phyloP scores from a whole-genome alignment of 2,888 invertebrate genomes.

The Ptychoptera albimana region DNA sequence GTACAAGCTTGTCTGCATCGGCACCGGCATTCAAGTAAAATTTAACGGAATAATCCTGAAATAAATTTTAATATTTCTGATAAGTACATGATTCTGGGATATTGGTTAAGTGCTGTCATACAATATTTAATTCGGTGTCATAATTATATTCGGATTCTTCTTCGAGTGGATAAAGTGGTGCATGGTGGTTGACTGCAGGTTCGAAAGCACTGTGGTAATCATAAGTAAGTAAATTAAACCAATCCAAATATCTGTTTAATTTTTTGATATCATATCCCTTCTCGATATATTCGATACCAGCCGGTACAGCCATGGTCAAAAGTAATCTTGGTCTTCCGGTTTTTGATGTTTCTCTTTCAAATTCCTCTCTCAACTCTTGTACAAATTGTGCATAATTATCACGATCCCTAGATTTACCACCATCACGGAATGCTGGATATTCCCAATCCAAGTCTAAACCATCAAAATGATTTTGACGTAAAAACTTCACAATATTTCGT shows the following conservation, averaged over 20 bases:
- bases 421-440: conserved; percentile 34
- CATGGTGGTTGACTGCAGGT: conserved; percentile 80
- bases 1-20: conserved; percentile 58
- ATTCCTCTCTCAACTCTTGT: conserved; percentile 77
- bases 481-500: conserved; percentile 68
- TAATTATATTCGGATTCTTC: conserved; percentile 81
- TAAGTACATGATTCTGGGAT: background rate
- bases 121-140: conserved; percentile 74
- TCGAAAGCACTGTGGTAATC: conserved; percentile 89
- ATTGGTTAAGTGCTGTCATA: conserved; percentile 27
- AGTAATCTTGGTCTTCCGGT: conserved; percentile 64
- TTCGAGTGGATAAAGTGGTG: conserved; percentile 63
- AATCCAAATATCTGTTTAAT: conserved; percentile 76
- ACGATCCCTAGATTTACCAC: conserved; percentile 62
- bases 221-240: conserved; percentile 82
- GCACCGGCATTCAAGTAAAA: conserved; percentile 68
- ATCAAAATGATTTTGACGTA: conserved; percentile 83
- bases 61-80: conserved; percentile 5
- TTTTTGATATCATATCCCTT: conserved; percentile 85
- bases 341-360: conserved; percentile 70
- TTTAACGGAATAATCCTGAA: conserved; percentile 73
- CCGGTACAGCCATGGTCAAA: conserved; percentile 87
- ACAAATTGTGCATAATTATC: conserved; percentile 80
- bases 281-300: conserved; percentile 82
- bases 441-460: conserved; percentile 88